These are phyloP conservation scores for Tetramorium bicarinatum DNA, from an alignment of 2,888 invertebrate species.

Conservation along the genomic window DNA sequence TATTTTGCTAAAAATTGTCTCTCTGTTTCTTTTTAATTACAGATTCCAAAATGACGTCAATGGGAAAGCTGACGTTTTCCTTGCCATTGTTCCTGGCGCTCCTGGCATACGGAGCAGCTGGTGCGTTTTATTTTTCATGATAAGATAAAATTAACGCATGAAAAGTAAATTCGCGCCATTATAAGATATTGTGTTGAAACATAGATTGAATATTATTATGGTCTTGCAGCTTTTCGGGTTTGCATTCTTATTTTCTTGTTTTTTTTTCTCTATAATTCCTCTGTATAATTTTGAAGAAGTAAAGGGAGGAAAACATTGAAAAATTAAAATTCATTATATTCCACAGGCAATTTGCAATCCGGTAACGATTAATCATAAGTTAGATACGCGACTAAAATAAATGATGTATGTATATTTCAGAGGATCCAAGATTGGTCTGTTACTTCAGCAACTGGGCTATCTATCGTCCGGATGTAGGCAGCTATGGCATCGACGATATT, in stretches of 20 bases:
- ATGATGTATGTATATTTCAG: constrained; percentile 12
- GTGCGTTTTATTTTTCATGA: constrained; percentile 59
- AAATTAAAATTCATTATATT: not conserved
- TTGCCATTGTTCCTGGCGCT: constrained; percentile 63
- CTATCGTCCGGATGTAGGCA: constrained; percentile 93
- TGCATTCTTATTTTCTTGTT: not conserved
- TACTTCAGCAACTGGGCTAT: constrained; percentile 95
- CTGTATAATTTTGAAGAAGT: not conserved
- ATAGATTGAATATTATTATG: not conserved
- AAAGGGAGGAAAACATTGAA: not conserved
- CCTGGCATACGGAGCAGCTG: constrained; percentile 61
- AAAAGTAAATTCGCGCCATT: not conserved
- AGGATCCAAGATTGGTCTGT: constrained; percentile 87
- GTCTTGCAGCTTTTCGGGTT: not conserved
- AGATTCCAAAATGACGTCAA: constrained; percentile 69
- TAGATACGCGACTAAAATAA: not conserved
- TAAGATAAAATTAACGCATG: constrained; percentile 41
- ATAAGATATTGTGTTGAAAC: not conserved
- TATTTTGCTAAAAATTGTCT: not conserved
- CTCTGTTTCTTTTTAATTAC: not conserved
- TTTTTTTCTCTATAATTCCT: not conserved
- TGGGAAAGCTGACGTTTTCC: constrained; percentile 63
- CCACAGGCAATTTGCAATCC: not conserved
- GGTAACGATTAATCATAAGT: not conserved
- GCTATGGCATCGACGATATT: constrained; percentile 94